Conservation (phyloP, 2,797 vertebrate species). For the Alexandromys oeconomus region DNA sequence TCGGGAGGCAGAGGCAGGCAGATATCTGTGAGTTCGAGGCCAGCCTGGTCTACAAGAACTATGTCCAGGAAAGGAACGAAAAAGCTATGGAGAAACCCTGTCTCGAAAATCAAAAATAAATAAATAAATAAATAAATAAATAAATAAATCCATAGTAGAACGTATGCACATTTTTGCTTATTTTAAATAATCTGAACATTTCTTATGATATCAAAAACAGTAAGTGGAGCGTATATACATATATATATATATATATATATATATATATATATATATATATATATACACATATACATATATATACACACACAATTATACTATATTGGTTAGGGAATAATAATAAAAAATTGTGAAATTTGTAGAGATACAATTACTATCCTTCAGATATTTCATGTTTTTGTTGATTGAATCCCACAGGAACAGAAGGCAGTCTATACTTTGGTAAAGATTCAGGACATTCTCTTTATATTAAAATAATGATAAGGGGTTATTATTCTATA, state of each 20-base stretch:
- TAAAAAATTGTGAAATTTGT: not conserved
- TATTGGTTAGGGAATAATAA: not conserved
- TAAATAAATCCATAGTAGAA: not conserved
- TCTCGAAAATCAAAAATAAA: no score
- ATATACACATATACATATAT: no score
- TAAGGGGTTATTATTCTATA: not conserved
- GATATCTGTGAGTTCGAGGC: no score
- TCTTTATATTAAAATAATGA: not conserved
- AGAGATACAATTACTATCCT: not conserved
- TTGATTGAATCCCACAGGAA: not conserved
- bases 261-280: no score
- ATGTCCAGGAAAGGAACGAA: no score
- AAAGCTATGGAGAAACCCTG: no score
- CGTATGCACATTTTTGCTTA: no score
- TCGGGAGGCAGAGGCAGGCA: no score
- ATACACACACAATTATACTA: not conserved
- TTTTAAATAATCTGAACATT: not conserved
- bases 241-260: no score
- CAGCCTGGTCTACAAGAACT: no score
- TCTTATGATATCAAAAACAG: not conserved
- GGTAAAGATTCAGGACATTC: not conserved
- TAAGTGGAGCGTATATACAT: no score
- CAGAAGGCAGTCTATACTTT: not conserved
- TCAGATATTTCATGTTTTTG: not conserved
- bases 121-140: no score